These are phyloP conservation scores for Leptoclinus maculatus DNA, from an alignment of 2,797 vertebrate species.

Conservation along the genomic window DNA sequence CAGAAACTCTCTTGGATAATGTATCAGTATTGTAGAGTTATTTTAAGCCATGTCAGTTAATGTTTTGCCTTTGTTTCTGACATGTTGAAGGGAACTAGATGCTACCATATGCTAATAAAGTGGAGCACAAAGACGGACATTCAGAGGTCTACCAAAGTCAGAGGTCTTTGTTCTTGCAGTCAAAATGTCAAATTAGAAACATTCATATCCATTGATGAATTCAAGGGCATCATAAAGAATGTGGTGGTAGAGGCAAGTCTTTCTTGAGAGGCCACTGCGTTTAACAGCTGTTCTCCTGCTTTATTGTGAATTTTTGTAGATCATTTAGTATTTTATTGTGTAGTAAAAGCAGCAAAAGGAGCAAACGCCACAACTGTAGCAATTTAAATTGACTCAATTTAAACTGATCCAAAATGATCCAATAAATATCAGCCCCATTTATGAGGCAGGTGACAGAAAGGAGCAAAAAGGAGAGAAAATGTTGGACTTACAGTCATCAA, in stretches of 20 bases:
- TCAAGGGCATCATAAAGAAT: neutral
- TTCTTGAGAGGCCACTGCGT: neutral
- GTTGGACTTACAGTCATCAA: neutral
- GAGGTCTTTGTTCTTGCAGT: neutral
- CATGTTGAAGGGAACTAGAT: neutral
- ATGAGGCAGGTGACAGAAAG: neutral
- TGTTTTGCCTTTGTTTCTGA: slow-evolving; percentile 4
- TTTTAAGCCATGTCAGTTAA: neutral
- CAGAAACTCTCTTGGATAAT: slow-evolving; percentile 23
- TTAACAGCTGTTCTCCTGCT: neutral
- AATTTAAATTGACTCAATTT: neutral
- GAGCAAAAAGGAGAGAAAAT: neutral
- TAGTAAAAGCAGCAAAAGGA: no score
- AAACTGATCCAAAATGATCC: neutral
- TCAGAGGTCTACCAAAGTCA: neutral
- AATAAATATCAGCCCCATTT: neutral
- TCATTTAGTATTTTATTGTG: neutral
- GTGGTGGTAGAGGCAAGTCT: neutral
- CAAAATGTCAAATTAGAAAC: neutral
- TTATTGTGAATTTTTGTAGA: neutral
- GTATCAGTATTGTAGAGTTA: slow-evolving; percentile 19
- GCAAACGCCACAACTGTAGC: neutral
- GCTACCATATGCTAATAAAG: neutral
- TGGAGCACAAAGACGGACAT: neutral
- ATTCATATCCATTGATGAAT: neutral